These are phyloP conservation scores for Heterochromis multidens DNA, from an alignment of 2,113 vertebrate species.

Conservation along the genomic window DNA sequence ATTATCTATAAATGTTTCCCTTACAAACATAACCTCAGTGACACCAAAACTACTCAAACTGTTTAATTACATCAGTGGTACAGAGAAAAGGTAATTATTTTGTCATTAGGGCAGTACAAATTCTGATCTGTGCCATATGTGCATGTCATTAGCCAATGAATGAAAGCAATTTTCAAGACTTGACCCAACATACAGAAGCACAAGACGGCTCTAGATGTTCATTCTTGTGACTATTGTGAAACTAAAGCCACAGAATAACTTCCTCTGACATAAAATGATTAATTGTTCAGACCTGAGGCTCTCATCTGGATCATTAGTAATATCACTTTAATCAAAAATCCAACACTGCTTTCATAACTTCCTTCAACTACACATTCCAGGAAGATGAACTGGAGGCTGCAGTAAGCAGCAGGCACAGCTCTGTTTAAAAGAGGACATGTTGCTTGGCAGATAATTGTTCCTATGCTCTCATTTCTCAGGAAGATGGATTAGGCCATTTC, in stretches of 20 bases:
- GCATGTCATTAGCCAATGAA: background rate
- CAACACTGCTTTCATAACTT: slow-evolving; percentile 35
- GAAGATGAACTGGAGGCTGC: slow-evolving; percentile 35
- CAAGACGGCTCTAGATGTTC: background rate
- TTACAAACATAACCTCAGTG: background rate
- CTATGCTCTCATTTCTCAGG: slow-evolving; percentile 60
- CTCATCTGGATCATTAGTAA: slow-evolving; percentile 52
- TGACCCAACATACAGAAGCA: background rate
- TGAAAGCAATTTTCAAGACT: background rate
- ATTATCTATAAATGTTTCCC: background rate
- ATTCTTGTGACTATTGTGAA: background rate
- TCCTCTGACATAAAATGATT: slow-evolving; percentile 13
- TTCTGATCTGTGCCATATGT: slow-evolving; percentile 32
- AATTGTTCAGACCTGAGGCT: slow-evolving; percentile 21
- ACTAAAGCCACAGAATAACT: background rate
- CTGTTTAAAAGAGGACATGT: slow-evolving; percentile 30
- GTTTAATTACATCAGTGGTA: background rate
- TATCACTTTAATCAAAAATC: slow-evolving; percentile 64
- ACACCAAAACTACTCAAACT: background rate
- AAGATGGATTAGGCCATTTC: slow-evolving; percentile 75
- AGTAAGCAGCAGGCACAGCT: slow-evolving; percentile 2
- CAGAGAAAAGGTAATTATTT: slow-evolving; percentile 9
- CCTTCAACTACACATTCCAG: slow-evolving; percentile 51
- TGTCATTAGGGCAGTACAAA: slow-evolving; percentile 13
- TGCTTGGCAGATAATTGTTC: slow-evolving; percentile 64